Conservation (phyloP, 2,113 vertebrate genomes). For the Terrapene triunguis region DNA sequence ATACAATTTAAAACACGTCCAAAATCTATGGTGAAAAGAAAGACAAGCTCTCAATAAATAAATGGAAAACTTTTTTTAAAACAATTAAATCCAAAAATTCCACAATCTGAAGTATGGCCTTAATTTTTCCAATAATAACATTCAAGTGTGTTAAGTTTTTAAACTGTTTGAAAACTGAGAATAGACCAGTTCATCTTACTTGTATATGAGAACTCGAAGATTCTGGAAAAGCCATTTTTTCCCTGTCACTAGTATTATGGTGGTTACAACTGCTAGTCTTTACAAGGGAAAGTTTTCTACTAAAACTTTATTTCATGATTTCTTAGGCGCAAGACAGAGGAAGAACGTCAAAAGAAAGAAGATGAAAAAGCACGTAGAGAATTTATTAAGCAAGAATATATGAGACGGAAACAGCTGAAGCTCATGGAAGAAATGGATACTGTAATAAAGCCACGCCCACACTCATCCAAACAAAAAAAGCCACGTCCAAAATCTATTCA, state of each 20-base stretch:
- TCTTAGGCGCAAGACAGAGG: slow-evolving; percentile 93
- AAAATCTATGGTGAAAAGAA: neutral
- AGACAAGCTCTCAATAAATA: neutral
- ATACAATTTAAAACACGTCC: neutral
- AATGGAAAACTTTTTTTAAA: neutral
- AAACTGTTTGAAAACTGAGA: neutral
- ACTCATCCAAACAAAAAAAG: slow-evolving; percentile 86
- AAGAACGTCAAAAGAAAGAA: slow-evolving; percentile 95
- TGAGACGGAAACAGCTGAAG: slow-evolving; percentile 96
- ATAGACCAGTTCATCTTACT: neutral
- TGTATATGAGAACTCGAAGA: neutral
- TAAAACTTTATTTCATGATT: neutral
- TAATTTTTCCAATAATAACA: neutral
- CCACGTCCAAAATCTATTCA: slow-evolving; percentile 95
- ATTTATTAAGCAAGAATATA: slow-evolving; percentile 97
- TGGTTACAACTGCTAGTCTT: neutral
- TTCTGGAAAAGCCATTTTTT: neutral
- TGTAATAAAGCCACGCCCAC: slow-evolving; percentile 89
- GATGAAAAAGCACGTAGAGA: slow-evolving; percentile 93
- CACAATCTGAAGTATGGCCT: accelerated
- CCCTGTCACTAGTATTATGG: neutral
- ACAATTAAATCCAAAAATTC: neutral
- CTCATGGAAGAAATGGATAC: slow-evolving; percentile 98
- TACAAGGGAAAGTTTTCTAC: neutral
- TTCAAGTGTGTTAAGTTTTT: neutral